These are phyloP conservation scores for Collichthys lucidus DNA, from an alignment of 2,113 vertebrate genomes.

Conservation along the genomic window DNA sequence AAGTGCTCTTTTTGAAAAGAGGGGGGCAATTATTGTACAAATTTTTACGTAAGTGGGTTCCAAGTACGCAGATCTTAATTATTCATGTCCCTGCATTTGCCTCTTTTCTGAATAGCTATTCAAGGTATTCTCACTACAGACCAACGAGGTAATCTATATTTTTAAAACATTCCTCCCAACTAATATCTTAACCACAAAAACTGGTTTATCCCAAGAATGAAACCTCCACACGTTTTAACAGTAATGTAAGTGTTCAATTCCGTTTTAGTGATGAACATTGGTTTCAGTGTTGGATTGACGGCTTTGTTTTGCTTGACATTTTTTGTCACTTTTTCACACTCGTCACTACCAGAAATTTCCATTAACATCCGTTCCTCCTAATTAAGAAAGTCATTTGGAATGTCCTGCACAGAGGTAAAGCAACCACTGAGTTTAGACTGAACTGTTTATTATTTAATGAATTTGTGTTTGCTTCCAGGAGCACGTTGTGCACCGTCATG, in stretches of 20 bases:
- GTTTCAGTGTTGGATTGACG: slow-evolving; percentile 57
- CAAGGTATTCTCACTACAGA: slow-evolving; percentile 93
- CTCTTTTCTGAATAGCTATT: slow-evolving; percentile 93
- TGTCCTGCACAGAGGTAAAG: slow-evolving; percentile 43
- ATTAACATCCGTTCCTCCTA: slow-evolving; percentile 66
- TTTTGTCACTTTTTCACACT: slow-evolving; percentile 45
- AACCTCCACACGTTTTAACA: slow-evolving; percentile 61
- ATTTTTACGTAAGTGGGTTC: slow-evolving; percentile 33
- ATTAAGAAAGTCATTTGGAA: slow-evolving; percentile 40
- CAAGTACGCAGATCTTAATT: slow-evolving; percentile 23
- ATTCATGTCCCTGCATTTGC: slow-evolving; percentile 87
- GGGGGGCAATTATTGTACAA: slow-evolving; percentile 16
- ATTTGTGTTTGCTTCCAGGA: slow-evolving; percentile 86
- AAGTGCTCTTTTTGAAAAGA: slow-evolving; percentile 36
- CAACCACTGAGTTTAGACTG: slow-evolving; percentile 20
- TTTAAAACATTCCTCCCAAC: slow-evolving; percentile 79
- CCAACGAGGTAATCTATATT: slow-evolving; percentile 91
- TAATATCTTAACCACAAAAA: slow-evolving; percentile 80
- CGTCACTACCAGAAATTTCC: slow-evolving; percentile 62
- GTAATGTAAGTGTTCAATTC: slow-evolving; percentile 58
- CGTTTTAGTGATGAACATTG: slow-evolving; percentile 41
- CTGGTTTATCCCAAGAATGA: slow-evolving; percentile 64
- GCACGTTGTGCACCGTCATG: slow-evolving; percentile 96
- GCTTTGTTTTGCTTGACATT: slow-evolving; percentile 65
- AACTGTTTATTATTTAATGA: slow-evolving; percentile 25